Percentiles rank a stretch among this genome's conserved stretches.
Evolutionary conservation across 2,797 vertebrate species (phyloP).

Genomic region (Dromococcyx pavoninus): DNA sequence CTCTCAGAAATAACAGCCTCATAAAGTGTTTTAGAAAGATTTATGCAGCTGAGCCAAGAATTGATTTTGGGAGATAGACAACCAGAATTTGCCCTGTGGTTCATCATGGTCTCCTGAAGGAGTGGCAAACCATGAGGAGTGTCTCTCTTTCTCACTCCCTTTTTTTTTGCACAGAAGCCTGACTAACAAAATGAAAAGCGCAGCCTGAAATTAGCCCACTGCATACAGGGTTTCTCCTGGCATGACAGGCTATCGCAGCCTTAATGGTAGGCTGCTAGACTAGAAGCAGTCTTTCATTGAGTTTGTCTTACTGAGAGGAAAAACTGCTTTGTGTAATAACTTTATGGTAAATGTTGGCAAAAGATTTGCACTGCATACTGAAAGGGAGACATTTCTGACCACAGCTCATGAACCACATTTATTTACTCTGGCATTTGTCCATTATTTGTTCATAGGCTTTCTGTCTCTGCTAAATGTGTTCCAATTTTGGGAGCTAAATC

Average conservation of each 20-base stretch:
- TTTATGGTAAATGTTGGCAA: slow-evolving; percentile 90
- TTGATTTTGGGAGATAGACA: slow-evolving; percentile 30
- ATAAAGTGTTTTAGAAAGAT: slow-evolving; percentile 12
- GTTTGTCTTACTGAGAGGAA: slow-evolving; percentile 86
- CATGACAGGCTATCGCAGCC: slow-evolving; percentile 76
- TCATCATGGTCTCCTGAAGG: slow-evolving; percentile 48
- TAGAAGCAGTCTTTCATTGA: slow-evolving; percentile 87
- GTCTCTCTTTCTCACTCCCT: neutral
- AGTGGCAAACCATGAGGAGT: slow-evolving; percentile 5
- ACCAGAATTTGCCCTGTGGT: slow-evolving; percentile 18
- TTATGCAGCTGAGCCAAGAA: slow-evolving; percentile 1
- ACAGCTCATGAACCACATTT: slow-evolving; percentile 94
- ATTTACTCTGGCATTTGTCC: slow-evolving; percentile 93
- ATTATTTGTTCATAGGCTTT: slow-evolving; percentile 98
- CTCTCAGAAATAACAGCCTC: neutral
- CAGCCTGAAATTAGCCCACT: slow-evolving; percentile 74
- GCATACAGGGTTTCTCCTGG: slow-evolving; percentile 81
- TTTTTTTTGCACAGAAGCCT: slow-evolving; percentile 68
- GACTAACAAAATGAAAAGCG: slow-evolving; percentile 77
- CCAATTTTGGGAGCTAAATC: slow-evolving; percentile 92
- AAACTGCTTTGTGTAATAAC: slow-evolving; percentile 93
- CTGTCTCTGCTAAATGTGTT: slow-evolving; percentile 94
- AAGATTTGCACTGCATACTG: slow-evolving; percentile 87
- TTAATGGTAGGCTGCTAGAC: slow-evolving; percentile 81
- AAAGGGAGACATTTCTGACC: slow-evolving; percentile 95